These are phyloP conservation scores for Camelus bactrianus DNA, from an alignment of 2,113 vertebrate genomes.

Conservation along the genomic window DNA sequence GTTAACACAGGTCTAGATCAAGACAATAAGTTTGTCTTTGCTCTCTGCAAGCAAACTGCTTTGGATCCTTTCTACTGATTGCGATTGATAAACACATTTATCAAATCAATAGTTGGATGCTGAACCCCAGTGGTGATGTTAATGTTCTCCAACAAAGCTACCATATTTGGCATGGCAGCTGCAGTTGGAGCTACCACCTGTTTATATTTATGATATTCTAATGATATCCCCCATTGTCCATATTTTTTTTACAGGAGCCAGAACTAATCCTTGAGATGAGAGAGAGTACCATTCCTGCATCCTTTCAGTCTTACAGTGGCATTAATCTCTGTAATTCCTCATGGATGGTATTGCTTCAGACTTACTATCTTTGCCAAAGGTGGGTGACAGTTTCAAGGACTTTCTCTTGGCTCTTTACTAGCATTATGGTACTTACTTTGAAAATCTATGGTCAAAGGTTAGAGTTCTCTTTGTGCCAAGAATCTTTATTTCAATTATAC, in stretches of 20 bases:
- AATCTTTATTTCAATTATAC: slow-evolving; percentile 28
- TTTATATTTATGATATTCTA: not conserved
- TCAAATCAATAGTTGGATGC: not conserved
- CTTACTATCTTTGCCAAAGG: not conserved
- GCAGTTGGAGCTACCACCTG: not conserved
- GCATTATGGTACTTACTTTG: not conserved
- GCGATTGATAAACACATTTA: slow-evolving; percentile 25
- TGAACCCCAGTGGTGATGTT: not conserved
- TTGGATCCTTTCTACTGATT: slow-evolving; percentile 41
- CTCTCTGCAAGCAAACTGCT: not conserved
- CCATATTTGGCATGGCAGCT: not conserved
- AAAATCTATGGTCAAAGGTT: not conserved
- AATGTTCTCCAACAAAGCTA: not conserved
- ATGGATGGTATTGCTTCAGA: not conserved
- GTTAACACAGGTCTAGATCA: not conserved
- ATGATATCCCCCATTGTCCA: not conserved
- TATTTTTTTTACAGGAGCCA: not conserved
- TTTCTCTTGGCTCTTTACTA: not conserved
- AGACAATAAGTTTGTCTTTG: not conserved
- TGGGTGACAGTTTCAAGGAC: not conserved
- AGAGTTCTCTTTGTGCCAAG: not conserved
- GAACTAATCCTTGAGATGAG: not conserved
- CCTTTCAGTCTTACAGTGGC: not conserved
- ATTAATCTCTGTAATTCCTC: not conserved
- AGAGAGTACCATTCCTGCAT: not conserved